These are phyloP conservation scores for Caretta caretta DNA, from an alignment of 2,113 vertebrate species.

Conservation along the genomic window DNA sequence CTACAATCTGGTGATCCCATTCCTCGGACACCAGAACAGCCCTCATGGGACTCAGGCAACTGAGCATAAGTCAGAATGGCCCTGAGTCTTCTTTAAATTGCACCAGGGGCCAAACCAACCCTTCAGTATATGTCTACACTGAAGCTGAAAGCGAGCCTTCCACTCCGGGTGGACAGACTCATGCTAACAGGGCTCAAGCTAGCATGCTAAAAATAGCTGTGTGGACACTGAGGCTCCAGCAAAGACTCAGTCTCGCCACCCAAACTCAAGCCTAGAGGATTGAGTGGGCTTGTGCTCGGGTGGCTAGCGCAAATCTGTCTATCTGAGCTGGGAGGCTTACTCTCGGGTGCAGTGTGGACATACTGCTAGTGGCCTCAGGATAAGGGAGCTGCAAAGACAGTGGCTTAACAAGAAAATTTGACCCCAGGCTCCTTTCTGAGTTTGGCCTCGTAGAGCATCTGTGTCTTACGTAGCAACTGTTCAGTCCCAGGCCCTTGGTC, in stretches of 20 bases:
- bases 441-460: neutral
- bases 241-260: too few species aligned
- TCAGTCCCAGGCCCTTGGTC: neutral
- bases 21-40: neutral
- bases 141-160: too few species aligned
- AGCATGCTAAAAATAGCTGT: too few species aligned
- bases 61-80: neutral
- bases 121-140: too few species aligned
- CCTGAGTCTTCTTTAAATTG: too few species aligned
- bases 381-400: neutral
- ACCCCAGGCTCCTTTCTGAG: neutral
- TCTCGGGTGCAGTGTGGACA: neutral
- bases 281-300: neutral
- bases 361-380: neutral
- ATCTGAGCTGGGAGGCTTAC: neutral
- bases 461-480: accelerated
- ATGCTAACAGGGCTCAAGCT: too few species aligned
- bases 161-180: too few species aligned
- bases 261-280: neutral
- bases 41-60: neutral
- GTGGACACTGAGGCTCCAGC: too few species aligned
- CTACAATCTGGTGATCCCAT: neutral
- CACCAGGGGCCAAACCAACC: too few species aligned
- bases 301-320: neutral
- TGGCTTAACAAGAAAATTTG: neutral